These are phyloP conservation scores for Lethrus apterus DNA, from an alignment of 1,140 invertebrate species.

Conservation along the genomic window DNA sequence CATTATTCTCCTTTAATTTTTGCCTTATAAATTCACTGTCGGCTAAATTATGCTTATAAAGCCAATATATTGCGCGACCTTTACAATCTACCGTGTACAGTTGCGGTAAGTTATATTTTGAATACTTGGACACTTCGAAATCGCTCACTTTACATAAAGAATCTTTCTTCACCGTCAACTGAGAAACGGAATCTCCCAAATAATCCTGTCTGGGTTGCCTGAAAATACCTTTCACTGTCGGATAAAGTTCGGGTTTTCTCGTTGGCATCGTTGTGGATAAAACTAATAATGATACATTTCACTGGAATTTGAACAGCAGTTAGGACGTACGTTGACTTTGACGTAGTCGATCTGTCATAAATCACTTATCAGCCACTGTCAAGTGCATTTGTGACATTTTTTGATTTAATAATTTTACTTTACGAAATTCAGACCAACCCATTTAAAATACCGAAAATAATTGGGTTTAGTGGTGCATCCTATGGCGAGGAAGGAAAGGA, in stretches of 20 bases:
- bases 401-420: too few species aligned
- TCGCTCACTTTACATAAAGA: constrained; percentile 17
- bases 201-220: constrained; percentile 10
- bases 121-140: constrained; percentile 5
- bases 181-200: constrained; percentile 1
- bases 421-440: too few species aligned
- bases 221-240: background rate
- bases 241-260: background rate
- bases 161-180: background rate
- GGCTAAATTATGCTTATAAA: constrained; percentile 8
- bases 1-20: too few species aligned
- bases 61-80: constrained; percentile 5
- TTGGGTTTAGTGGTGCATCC: too few species aligned
- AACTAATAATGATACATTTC: background rate
- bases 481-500: too few species aligned
- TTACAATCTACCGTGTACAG: background rate
- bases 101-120: constrained; percentile 2
- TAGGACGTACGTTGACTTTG: too few species aligned
- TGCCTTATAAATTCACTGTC: background rate
- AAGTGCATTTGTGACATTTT: too few species aligned
- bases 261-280: background rate
- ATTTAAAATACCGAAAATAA: too few species aligned
- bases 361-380: too few species aligned
- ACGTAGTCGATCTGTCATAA: too few species aligned
- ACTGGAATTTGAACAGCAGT: too few species aligned